Percentiles rank a stretch among this genome's conserved stretches.
Conservation (phyloP, 2,113 vertebrate genomes). For the Choloepus hoffmanni region DNA sequence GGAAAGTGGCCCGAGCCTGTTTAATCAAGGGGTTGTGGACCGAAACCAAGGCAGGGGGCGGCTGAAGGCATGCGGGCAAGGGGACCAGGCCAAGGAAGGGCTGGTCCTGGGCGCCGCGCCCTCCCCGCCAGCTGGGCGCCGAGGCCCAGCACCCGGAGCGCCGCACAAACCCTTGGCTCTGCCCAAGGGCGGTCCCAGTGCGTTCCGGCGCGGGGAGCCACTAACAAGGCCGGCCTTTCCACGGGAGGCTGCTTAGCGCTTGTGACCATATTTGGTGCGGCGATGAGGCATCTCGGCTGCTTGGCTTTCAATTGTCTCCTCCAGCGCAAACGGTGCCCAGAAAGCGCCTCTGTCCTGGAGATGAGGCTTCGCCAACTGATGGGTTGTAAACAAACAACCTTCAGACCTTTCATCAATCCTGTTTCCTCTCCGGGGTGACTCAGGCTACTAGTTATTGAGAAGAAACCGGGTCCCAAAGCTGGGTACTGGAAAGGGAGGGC, state of each 20-base stretch:
- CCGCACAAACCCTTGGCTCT: background rate
- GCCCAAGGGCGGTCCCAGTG: constrained; percentile 9
- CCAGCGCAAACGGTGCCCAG: constrained; percentile 52
- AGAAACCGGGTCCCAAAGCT: constrained; percentile 42
- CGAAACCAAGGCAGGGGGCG: constrained; percentile 58
- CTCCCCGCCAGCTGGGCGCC: background rate
- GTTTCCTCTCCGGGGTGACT: background rate
- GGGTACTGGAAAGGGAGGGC: background rate
- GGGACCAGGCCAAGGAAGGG: background rate
- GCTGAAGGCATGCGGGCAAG: background rate
- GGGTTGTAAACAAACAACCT: constrained; percentile 48
- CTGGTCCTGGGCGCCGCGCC: background rate
- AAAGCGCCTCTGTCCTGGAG: constrained; percentile 15
- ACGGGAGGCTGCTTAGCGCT: constrained; percentile 48
- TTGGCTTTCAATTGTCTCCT: constrained; percentile 57
- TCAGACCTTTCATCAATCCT: background rate
- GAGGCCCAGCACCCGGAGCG: fast-evolving
- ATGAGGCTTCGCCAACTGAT: background rate
- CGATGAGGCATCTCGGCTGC: constrained; percentile 65
- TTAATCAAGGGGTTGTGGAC: constrained; percentile 65
- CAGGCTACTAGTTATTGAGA: background rate
- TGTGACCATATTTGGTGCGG: constrained; percentile 83
- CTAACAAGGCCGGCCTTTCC: constrained; percentile 59
- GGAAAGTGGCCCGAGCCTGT: constrained; percentile 69
- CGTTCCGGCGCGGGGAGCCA: constrained; percentile 54